Evolutionary conservation across 2,113 vertebrate genomes (phyloP), one percentile per base, ranked within the genome.

Genomic region (Uria aalge): DNA sequence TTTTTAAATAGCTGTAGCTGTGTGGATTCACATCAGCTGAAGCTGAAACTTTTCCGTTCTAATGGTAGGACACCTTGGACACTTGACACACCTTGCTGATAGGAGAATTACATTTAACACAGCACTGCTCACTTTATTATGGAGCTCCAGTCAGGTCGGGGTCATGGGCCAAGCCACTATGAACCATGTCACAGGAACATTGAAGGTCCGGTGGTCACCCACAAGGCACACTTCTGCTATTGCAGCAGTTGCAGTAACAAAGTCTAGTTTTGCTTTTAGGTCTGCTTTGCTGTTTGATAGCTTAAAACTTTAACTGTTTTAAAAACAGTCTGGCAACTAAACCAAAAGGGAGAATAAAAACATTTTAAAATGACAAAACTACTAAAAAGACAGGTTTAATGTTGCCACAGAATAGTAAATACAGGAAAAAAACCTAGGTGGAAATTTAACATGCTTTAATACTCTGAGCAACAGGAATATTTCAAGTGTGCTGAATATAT

Each of bases 381-480:
- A 48, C 36, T 81, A 32, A 85, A 89, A 82, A 43, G 12, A 18
- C 1, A 2, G 2, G 15, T 88, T 92, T 80, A 59, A 57, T 86
- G 23, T 63, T 88, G 43, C 40, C 19, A 43, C 36, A 29, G 32
- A 75, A 38, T 36, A 92, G 38, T 85, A 90, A 90, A 91, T 76
- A 92, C 8, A 48, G 21, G 23, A 32, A 47, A 38, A 88, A 84
- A 68, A 7, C 11, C 9, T 55, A 62, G 13, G 9, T 68, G 66
- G 20, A 76, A 93, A 41, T 75, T 69, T 85, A 68, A 36, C 36
- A 38, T 55, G 62, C 43, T 92, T 96, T 68, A 93, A 68, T 64
- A 52, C 12, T 48, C 80, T 21, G 71, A 74, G 56, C 36, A 85
- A 36, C 27, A 53, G 23, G 53, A 76, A 11, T 57, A 40, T 67